Percentiles rank a stretch among this genome's conserved stretches.
phyloP scores from a whole-genome alignment of 2,888 invertebrate species.

The Ichneumoninae sp. region DNA sequence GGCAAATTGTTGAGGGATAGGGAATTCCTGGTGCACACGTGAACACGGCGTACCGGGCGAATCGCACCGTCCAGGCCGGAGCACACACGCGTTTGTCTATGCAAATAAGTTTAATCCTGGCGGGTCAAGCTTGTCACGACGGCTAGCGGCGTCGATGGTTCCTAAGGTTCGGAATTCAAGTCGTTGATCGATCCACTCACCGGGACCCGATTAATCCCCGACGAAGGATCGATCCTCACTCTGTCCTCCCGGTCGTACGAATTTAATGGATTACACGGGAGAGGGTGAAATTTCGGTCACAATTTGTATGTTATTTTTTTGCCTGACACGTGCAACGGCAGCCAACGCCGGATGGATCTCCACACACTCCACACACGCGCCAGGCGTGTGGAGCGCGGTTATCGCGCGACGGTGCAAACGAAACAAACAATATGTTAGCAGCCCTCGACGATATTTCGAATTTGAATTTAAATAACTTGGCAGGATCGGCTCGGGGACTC shows the following conservation, averaged over 20 bases:
- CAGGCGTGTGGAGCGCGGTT: slow-evolving; percentile 55
- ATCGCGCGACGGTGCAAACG: slow-evolving; percentile 78
- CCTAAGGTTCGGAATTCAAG: slow-evolving; percentile 33
- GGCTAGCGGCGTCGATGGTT: neutral
- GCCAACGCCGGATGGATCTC: neutral
- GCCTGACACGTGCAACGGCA: neutral
- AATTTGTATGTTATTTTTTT: neutral
- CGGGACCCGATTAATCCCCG: slow-evolving; percentile 19
- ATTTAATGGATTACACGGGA: slow-evolving; percentile 29
- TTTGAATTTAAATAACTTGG: slow-evolving; percentile 85
- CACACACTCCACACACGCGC: slow-evolving; percentile 11
- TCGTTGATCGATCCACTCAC: slow-evolving; percentile 35
- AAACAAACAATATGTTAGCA: slow-evolving; percentile 85
- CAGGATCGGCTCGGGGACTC: slow-evolving; percentile 84
- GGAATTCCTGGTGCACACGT: slow-evolving; percentile 76
- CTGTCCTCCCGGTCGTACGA: slow-evolving; percentile 26
- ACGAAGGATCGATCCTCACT: slow-evolving; percentile 39
- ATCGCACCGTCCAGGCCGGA: slow-evolving; percentile 38
- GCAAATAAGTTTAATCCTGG: slow-evolving; percentile 75
- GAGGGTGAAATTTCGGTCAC: neutral
- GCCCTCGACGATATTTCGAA: slow-evolving; percentile 85
- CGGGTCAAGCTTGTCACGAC: slow-evolving; percentile 42
- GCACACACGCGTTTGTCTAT: slow-evolving; percentile 74
- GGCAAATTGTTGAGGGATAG: slow-evolving; percentile 83
- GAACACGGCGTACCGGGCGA: slow-evolving; percentile 74